Evolutionary conservation across 2,113 vertebrate species (phyloP).

Genomic region (Paradisaea rubra): DNA sequence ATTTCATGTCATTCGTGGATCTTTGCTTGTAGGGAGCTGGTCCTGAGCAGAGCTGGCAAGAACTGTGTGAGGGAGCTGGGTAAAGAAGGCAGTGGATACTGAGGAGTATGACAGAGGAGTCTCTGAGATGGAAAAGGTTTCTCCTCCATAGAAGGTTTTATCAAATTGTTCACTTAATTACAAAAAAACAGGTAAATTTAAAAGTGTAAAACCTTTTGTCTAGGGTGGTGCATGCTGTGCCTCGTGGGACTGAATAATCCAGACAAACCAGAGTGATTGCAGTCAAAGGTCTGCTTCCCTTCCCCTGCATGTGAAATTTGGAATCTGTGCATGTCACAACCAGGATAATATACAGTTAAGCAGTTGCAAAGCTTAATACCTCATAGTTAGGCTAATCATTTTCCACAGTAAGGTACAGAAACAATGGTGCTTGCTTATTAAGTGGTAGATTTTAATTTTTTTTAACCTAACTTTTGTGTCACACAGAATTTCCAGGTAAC

Average conservation of each 20-base stretch:
- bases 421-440: neutral
- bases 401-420: neutral
- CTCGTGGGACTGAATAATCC: neutral
- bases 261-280: too few species aligned
- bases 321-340: rapidly evolving
- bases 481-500: neutral
- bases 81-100: neutral
- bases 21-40: neutral
- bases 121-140: neutral
- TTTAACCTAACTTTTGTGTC: neutral
- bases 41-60: neutral
- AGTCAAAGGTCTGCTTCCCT: neutral
- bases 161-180: too few species aligned
- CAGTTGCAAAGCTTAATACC: neutral
- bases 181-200: too few species aligned
- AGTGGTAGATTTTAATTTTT: neutral
- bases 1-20: neutral
- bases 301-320: neutral
- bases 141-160: rapidly evolving
- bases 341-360: neutral
- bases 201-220: neutral
- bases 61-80: neutral
- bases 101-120: neutral
- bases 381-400: neutral
- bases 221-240: neutral